Conservation (phyloP, 2,888 invertebrate genomes). For the Rosalia funebris region DNA sequence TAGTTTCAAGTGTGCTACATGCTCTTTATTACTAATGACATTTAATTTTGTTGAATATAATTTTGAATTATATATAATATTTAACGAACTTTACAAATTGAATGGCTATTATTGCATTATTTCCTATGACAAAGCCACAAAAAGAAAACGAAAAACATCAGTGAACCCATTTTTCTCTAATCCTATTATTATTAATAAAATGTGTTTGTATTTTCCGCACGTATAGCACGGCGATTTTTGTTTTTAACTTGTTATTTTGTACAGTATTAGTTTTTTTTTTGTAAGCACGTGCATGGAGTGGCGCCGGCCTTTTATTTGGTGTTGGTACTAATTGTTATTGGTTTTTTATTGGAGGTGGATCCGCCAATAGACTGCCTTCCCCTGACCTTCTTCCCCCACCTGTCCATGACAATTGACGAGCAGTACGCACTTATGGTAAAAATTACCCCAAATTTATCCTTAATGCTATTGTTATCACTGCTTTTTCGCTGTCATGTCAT, state of each 20-base stretch:
- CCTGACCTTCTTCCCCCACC: conserved; percentile 64
- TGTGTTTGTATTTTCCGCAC: conserved; percentile 21
- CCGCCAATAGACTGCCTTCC: conserved; percentile 68
- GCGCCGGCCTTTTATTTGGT: conserved; percentile 43
- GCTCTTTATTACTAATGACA: too few relatives aligned
- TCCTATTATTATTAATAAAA: conserved; percentile 2
- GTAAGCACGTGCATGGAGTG: conserved; percentile 34
- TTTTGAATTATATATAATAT: too few relatives aligned
- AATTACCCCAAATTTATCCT: conserved; percentile 38
- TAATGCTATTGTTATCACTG: conserved; percentile 31
- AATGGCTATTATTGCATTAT: too few relatives aligned
- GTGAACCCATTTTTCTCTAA: conserved; percentile 11
- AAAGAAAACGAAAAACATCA: too few relatives aligned
- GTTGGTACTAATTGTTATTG: conserved; percentile 57
- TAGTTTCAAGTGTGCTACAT: too few relatives aligned
- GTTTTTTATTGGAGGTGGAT: conserved; percentile 65
- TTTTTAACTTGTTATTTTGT: conserved; percentile 32
- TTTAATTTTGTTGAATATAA: too few relatives aligned
- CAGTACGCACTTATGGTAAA: conserved; percentile 65
- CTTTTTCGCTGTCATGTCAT: conserved; percentile 24
- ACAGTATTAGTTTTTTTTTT: conserved; percentile 36
- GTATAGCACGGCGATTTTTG: conserved; percentile 26
- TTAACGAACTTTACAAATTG: too few relatives aligned
- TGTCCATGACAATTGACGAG: conserved; percentile 64
- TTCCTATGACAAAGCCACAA: too few relatives aligned